Conservation (phyloP, 2,797 vertebrate genomes). For the Eidolon dupreanum region DNA sequence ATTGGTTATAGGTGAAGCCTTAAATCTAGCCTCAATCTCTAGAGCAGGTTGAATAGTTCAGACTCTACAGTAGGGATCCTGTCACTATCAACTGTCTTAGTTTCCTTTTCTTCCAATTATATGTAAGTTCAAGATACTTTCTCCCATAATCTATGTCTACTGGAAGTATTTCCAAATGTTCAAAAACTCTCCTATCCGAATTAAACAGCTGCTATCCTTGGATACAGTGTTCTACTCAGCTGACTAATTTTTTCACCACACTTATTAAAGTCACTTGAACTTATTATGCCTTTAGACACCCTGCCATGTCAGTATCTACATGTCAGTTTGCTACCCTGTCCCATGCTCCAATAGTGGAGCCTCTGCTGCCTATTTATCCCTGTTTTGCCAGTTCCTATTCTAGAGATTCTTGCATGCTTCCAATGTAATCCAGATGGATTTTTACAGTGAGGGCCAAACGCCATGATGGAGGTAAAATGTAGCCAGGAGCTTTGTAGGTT, state of each 20-base stretch:
- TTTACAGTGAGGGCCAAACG: neutral
- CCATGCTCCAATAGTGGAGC: neutral
- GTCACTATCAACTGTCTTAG: neutral
- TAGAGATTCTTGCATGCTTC: neutral
- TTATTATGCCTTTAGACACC: neutral
- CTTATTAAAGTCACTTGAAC: neutral
- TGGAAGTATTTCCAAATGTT: neutral
- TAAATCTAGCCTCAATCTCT: neutral
- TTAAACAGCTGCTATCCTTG: neutral
- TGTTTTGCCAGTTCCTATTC: neutral
- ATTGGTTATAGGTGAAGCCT: neutral
- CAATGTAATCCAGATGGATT: neutral
- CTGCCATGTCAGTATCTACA: neutral
- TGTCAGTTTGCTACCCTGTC: neutral
- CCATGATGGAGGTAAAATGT: neutral
- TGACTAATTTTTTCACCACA: neutral
- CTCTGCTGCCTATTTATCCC: neutral
- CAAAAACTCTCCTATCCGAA: neutral
- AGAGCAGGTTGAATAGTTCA: neutral
- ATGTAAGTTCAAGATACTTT: neutral
- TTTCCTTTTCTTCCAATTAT: neutral
- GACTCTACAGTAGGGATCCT: neutral
- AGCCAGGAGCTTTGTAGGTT: fast-evolving
- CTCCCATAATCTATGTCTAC: neutral
- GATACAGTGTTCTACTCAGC: neutral